Percentiles rank a stretch among this genome's conserved stretches.
phyloP scores from a whole-genome alignment of 37 sponge, comb jelly and placozoan genomes.

The Agelas oroides region DNA sequence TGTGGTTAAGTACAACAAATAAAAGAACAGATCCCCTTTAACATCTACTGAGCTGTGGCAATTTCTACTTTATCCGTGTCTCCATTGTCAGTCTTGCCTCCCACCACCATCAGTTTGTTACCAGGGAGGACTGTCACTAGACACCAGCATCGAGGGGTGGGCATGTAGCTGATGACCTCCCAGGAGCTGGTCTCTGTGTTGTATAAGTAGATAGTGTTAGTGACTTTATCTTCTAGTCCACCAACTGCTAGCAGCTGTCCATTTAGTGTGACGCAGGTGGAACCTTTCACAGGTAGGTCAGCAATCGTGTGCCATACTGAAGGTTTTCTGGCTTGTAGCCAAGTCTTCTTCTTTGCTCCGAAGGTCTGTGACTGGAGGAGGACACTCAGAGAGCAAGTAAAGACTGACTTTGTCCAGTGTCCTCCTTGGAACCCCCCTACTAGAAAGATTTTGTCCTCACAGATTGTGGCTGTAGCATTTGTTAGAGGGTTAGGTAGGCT shows the following conservation, averaged over 20 bases:
- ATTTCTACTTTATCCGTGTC: no score
- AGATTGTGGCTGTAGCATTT: conserved; percentile 10
- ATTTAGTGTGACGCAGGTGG: neutral
- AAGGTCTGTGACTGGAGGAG: neutral
- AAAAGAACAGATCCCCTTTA: no score
- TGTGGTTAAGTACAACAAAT: no score
- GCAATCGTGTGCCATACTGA: neutral
- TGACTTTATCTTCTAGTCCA: neutral
- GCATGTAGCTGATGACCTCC: neutral
- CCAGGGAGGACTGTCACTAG: conserved; percentile 17
- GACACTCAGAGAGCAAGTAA: neutral
- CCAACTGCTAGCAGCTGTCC: conserved; percentile 16
- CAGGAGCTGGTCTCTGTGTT: conserved; percentile 2
- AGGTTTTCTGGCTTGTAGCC: neutral
- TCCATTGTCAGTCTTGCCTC: neutral
- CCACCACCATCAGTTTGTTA: neutral
- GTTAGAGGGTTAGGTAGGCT: conserved; percentile 14
- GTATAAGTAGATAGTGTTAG: neutral
- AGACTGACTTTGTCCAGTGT: neutral
- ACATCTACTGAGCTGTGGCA: no score
- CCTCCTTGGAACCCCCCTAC: neutral
- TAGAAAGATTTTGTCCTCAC: conserved; percentile 11
- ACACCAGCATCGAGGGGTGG: neutral
- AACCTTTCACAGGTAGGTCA: neutral
- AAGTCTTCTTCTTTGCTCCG: neutral